Evolutionary conservation across 2,113 vertebrate genomes (phyloP).

Genomic region (Carollia perspicillata): DNA sequence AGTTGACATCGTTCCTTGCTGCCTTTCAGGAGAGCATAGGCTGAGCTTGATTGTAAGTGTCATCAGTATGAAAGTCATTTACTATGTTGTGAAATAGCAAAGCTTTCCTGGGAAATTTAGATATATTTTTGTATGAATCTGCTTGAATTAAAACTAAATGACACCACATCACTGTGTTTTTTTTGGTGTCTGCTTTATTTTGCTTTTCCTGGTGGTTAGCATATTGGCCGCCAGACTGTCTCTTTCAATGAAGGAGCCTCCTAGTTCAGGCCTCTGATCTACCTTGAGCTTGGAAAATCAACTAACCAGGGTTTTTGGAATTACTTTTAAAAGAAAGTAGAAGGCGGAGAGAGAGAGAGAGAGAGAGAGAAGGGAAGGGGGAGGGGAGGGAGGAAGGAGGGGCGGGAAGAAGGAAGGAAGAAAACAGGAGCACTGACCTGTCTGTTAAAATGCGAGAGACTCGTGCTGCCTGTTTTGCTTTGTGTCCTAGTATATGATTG

Average conservation of each 20-base stretch:
- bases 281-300: neutral
- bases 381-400: rapidly evolving
- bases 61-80: neutral
- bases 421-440: neutral
- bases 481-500: neutral
- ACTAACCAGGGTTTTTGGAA: neutral
- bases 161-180: neutral
- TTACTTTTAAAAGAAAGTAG: neutral
- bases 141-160: neutral
- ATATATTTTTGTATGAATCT: neutral
- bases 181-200: neutral
- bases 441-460: neutral
- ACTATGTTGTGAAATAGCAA: neutral
- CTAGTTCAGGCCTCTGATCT: neutral
- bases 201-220: neutral
- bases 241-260: neutral
- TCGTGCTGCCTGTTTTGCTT: neutral
- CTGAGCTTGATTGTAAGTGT: neutral
- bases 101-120: neutral
- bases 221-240: neutral
- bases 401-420: neutral
- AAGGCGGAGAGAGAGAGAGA: neutral
- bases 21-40: neutral
- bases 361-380: neutral
- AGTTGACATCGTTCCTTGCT: neutral